Conservation (phyloP, 2,113 vertebrate species). For the Psittacula cyanocephala region DNA sequence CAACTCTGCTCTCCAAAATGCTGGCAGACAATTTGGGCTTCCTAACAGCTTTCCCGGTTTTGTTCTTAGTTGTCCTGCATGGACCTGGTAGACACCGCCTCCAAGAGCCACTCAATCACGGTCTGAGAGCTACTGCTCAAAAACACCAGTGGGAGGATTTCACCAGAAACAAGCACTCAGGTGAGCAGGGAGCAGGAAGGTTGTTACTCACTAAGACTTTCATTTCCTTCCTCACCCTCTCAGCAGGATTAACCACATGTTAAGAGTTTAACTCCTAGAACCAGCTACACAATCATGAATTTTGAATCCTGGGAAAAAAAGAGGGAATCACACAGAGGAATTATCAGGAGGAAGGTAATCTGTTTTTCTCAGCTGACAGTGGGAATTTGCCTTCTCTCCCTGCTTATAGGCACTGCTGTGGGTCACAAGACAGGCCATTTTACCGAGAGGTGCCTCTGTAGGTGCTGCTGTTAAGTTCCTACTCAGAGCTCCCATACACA, state of each 20-base stretch:
- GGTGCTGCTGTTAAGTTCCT: neutral
- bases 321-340: neutral
- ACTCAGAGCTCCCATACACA: neutral
- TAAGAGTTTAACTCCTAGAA: neutral
- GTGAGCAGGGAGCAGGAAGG: neutral
- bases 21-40: neutral
- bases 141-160: neutral
- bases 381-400: neutral
- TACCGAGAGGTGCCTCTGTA: neutral
- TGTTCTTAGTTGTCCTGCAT: neutral
- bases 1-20: neutral
- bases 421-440: neutral
- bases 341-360: neutral
- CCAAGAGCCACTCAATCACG: rapidly evolving
- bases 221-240: neutral
- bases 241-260: rapidly evolving
- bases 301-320: neutral
- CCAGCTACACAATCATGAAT: neutral
- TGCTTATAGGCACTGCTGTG: neutral
- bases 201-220: neutral
- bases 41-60: neutral
- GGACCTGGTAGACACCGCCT: neutral
- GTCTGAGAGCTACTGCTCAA: neutral
- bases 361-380: neutral
- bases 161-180: neutral